A percentile compares a stretch with the other conserved stretches of the same genome.
Conservation (phyloP, 2,113 vertebrate species). For the Cynocephalus volans region DNA sequence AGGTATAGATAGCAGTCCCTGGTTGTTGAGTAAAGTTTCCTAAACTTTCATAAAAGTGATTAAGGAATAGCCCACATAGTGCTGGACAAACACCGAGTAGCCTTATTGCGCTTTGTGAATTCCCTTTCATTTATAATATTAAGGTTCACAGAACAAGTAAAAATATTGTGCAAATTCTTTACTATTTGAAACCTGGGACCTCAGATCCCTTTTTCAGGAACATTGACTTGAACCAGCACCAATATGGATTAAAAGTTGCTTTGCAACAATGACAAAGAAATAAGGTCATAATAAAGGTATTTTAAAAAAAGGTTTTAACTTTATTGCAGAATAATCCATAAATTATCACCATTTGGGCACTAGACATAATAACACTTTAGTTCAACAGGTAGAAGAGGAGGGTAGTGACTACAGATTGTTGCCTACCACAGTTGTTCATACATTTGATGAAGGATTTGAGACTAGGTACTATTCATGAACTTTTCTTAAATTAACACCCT, state of each 20-base stretch:
- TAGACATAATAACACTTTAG: not conserved
- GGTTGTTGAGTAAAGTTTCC: not conserved
- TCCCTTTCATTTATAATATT: slow-evolving; percentile 9
- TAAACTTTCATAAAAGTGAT: slow-evolving; percentile 23
- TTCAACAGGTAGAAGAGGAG: not conserved
- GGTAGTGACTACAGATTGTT: not conserved
- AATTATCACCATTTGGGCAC: not conserved
- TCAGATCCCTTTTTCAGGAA: not conserved
- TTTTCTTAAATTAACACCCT: not conserved
- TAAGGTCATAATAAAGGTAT: not conserved
- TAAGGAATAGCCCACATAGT: not conserved
- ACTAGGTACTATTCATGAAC: not conserved
- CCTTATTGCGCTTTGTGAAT: not conserved
- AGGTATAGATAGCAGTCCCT: not conserved
- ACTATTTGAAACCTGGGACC: not conserved
- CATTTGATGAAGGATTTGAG: not conserved
- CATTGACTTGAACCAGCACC: not conserved
- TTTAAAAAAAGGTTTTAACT: not conserved
- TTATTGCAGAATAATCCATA: not conserved
- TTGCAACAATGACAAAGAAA: slow-evolving; percentile 30
- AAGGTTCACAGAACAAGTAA: not conserved
- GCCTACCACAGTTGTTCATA: not conserved
- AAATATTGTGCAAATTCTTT: not conserved
- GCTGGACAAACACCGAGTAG: not conserved
- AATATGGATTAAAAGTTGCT: not conserved